Percentiles rank a stretch among this genome's conserved stretches.
phyloP scores from a whole-genome alignment of 1,140 invertebrate genomes.

The Chironomus striatipennis region DNA sequence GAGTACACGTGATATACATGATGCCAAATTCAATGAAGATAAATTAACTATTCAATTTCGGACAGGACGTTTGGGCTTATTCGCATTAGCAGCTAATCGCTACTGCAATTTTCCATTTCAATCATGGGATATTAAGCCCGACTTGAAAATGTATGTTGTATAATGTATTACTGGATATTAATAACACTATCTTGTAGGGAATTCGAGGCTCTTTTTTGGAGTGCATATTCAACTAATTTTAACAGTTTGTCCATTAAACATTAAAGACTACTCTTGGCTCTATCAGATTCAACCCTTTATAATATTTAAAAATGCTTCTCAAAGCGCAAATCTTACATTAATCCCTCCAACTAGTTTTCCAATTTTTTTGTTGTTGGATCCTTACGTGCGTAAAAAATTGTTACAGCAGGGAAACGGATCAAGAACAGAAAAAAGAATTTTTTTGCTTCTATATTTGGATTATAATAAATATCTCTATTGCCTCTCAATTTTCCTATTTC shows the following conservation, averaged over 20 bases:
- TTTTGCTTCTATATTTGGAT: constrained; percentile 16
- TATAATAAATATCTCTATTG: too few relatives aligned
- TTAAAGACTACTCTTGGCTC: constrained; percentile 26
- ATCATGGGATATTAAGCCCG: constrained; percentile 72
- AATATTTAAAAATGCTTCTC: too few relatives aligned
- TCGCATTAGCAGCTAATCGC: constrained; percentile 62
- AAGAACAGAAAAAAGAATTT: too few relatives aligned
- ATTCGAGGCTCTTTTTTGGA: background rate
- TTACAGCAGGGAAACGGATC: too few relatives aligned
- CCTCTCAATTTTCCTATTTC: background rate
- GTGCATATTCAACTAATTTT: background rate
- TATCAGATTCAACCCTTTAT: too few relatives aligned
- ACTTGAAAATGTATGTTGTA: constrained; percentile 39
- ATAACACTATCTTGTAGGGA: constrained; percentile 1
- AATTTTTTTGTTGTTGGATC: too few relatives aligned
- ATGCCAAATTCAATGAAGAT: constrained; percentile 76
- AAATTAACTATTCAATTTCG: constrained; percentile 66
- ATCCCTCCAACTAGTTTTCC: too few relatives aligned
- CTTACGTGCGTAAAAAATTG: too few relatives aligned
- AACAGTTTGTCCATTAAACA: too few relatives aligned
- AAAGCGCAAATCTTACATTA: too few relatives aligned
- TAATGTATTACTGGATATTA: constrained; percentile 27
- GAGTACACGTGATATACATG: constrained; percentile 68
- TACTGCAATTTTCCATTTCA: constrained; percentile 77
- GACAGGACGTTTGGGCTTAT: constrained; percentile 61